Evolutionary conservation across 2,888 invertebrate species (phyloP).

Genomic region (Drosophila mimetica): DNA sequence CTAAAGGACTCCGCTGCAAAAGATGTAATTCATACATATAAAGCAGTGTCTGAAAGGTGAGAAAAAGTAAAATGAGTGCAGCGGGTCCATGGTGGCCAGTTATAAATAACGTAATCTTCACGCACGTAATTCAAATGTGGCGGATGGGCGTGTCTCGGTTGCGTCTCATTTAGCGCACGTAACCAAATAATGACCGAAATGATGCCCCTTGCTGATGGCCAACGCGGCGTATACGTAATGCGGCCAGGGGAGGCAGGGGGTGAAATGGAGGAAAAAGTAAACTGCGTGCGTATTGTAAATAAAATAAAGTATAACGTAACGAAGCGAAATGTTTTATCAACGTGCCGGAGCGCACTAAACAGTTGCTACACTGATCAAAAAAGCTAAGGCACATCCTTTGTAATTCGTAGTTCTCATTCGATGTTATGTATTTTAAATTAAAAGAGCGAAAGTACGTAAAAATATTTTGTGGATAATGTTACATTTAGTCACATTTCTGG

Average conservation of each 20-base stretch:
- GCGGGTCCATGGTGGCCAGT: slow-evolving; percentile 39
- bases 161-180: slow-evolving; percentile 82
- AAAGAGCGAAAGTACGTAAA: too few species aligned
- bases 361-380: slow-evolving; percentile 21
- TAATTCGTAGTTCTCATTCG: neutral
- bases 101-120: slow-evolving; percentile 80
- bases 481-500: too few species aligned
- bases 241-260: neutral
- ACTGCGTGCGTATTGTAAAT: slow-evolving; percentile 71
- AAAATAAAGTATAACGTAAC: slow-evolving; percentile 70
- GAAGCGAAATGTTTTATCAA: slow-evolving; percentile 78
- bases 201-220: slow-evolving; percentile 78
- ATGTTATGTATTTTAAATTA: too few species aligned
- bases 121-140: slow-evolving; percentile 79
- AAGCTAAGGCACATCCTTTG: too few species aligned
- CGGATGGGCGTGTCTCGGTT: slow-evolving; percentile 63
- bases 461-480: too few species aligned
- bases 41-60: neutral
- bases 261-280: slow-evolving; percentile 35
- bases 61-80: neutral
- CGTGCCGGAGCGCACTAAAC: slow-evolving; percentile 74
- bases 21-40: slow-evolving; percentile 46
- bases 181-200: slow-evolving; percentile 82
- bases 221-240: slow-evolving; percentile 53
- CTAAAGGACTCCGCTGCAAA: slow-evolving; percentile 45